A percentile compares a stretch with the other conserved stretches of the same genome.
These are phyloP conservation scores for Hermodice carunculata DNA, from an alignment of 2,888 invertebrate species.

Conservation along the genomic window DNA sequence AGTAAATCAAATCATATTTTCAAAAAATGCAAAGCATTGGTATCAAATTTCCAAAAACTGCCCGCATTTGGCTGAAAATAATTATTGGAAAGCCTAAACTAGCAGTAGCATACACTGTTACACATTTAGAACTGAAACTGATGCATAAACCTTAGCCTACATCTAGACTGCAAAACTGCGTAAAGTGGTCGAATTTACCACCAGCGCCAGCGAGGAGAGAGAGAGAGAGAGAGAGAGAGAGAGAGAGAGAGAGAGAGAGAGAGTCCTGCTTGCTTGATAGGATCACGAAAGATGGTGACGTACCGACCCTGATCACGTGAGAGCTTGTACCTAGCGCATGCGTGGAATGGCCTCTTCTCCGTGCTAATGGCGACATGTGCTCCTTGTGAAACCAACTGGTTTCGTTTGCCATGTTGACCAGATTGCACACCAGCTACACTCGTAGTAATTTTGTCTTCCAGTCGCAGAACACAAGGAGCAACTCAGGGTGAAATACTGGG, in stretches of 20 bases:
- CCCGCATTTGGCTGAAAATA: too few relatives aligned
- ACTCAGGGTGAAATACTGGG: neutral
- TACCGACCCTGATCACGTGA: neutral
- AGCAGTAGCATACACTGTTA: too few relatives aligned
- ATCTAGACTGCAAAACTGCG: too few relatives aligned
- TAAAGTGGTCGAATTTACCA: too few relatives aligned
- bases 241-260: neutral
- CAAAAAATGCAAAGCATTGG: too few relatives aligned
- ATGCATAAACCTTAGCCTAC: too few relatives aligned
- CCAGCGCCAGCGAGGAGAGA: too few relatives aligned
- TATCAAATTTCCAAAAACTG: too few relatives aligned
- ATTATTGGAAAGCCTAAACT: too few relatives aligned
- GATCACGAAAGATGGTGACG: neutral
- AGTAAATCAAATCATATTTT: too few relatives aligned
- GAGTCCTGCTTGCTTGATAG: neutral
- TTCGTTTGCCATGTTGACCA: conserved; percentile 45
- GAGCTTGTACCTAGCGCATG: conserved; percentile 45
- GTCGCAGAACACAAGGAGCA: neutral
- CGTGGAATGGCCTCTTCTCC: conserved; percentile 43
- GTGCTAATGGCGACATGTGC: conserved; percentile 66
- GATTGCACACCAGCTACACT: conserved; percentile 23
- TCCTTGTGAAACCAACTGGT: conserved; percentile 37
- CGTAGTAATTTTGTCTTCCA: conserved; percentile 14
- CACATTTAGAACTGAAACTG: too few relatives aligned
- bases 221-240: neutral